Percentiles rank a stretch among this genome's conserved stretches.
These are phyloP conservation scores for Oscheius sp. DNA, from an alignment of 2,888 invertebrate species.

Conservation along the genomic window DNA sequence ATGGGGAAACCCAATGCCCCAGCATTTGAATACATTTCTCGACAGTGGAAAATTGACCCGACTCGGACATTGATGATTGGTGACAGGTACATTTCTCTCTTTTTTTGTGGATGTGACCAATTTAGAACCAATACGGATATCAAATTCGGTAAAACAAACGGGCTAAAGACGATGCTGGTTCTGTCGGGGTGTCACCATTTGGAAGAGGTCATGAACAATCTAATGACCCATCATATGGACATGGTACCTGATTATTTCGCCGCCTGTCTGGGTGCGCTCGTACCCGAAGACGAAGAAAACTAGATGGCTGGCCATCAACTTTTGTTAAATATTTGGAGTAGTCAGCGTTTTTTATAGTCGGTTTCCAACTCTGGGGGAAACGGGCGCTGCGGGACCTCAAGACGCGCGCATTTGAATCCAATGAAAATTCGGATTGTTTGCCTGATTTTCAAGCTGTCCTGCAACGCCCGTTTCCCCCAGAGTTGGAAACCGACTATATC, in stretches of 20 bases:
- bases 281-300: conserved; percentile 39
- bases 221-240: conserved; percentile 59
- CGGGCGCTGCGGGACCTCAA: too few relatives aligned
- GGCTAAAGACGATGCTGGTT: conserved; percentile 88
- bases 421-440: too few relatives aligned
- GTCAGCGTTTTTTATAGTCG: background rate
- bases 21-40: conserved; percentile 80
- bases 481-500: background rate
- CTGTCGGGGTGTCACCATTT: conserved; percentile 69
- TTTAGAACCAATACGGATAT: conserved; percentile 85
- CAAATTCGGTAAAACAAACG: conserved; percentile 87
- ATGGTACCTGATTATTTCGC: conserved; percentile 71
- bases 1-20: conserved; percentile 86
- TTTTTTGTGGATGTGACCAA: background rate
- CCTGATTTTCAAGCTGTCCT: too few relatives aligned
- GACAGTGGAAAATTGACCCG: conserved; percentile 83
- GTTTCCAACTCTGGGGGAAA: too few relatives aligned
- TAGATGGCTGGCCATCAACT: background rate
- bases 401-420: too few relatives aligned
- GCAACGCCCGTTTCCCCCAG: too few relatives aligned
- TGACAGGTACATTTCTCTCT: conserved; percentile 80
- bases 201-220: conserved; percentile 63
- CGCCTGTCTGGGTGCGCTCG: conserved; percentile 63
- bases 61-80: conserved; percentile 89
- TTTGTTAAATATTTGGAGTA: background rate